These are phyloP conservation scores for Otolemur crassicaudatus DNA, from an alignment of 2,797 vertebrate genomes.

Conservation along the genomic window DNA sequence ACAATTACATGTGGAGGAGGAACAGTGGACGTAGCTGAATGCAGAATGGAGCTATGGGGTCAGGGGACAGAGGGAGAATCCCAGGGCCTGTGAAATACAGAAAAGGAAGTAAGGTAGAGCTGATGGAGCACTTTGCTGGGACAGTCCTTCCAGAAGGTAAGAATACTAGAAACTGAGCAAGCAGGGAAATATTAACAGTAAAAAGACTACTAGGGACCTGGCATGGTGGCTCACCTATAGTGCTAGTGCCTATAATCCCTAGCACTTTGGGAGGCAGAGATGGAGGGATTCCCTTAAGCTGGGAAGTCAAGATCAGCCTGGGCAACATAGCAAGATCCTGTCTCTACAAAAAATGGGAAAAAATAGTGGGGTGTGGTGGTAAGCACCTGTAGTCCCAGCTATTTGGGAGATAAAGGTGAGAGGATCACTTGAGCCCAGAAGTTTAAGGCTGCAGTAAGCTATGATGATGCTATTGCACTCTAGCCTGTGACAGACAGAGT, in stretches of 20 bases:
- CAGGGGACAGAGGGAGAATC: background rate
- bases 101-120: background rate
- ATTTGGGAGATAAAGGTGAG: background rate
- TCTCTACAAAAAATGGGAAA: background rate
- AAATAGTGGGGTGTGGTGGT: background rate
- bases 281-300: background rate
- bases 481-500: background rate
- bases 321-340: background rate
- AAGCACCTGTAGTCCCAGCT: background rate
- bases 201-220: background rate
- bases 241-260: background rate
- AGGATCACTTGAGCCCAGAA: background rate
- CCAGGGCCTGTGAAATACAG: background rate
- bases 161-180: conserved; percentile 6
- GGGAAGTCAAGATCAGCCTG: no score
- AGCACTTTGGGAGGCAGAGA: background rate
- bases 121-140: background rate
- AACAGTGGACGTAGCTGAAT: background rate
- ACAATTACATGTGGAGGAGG: background rate
- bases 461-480: background rate
- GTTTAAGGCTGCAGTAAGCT: background rate
- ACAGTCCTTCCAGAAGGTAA: background rate
- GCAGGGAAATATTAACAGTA: background rate
- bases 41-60: background rate
- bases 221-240: background rate